Evolutionary conservation across 1,140 invertebrate genomes (phyloP), one percentile per base, ranked within the genome.

Genomic region (Laodelphax striatellus): DNA sequence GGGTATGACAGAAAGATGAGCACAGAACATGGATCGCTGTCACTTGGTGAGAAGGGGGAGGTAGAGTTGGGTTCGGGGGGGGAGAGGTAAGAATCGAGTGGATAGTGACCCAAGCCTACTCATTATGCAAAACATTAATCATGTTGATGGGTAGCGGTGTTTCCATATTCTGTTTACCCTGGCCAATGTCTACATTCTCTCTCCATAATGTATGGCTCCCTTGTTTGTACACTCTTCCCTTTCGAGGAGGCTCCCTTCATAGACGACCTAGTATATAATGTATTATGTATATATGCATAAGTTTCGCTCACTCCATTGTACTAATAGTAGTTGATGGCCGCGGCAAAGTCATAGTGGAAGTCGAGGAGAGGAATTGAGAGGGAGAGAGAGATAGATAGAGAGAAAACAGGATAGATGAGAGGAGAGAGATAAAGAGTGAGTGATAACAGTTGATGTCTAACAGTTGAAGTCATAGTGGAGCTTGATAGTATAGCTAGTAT

Each of bases 101-200:
- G 43, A 14, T 16, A 60, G 21, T 50, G 46, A 50, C 46, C 46
- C 46, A 17, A 14, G 46, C 46, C 46, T 50, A 50, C 46, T 50
- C 46, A 50, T 50, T 50, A 50, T 50, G 46, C 46, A 50, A 50
- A 50, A 50, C 46, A 50, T 50, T 50, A 50, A 50, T 50, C 46
- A 50, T 50, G 16, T 17, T 50, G 46, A 50, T 50, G 46, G 46
- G 46, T 50, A 38, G 34, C 34, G 2, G 34, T 50, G 46, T 50
- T 50, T 50, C 46, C 46, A 50, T 50, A 50, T 50, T 50, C 46
- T 50, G 46, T 50, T 50, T 50, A 50, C 46, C 21, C 46, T 50
- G 9, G 16, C 46, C 46, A 22, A 50, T 22, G 46, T 50, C 46
- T 50, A 50, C 46, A 50, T 50, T 50, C 46, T 50, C 46, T 50